Conservation (phyloP, 2,113 vertebrate genomes). For the Panthera leo region DNA sequence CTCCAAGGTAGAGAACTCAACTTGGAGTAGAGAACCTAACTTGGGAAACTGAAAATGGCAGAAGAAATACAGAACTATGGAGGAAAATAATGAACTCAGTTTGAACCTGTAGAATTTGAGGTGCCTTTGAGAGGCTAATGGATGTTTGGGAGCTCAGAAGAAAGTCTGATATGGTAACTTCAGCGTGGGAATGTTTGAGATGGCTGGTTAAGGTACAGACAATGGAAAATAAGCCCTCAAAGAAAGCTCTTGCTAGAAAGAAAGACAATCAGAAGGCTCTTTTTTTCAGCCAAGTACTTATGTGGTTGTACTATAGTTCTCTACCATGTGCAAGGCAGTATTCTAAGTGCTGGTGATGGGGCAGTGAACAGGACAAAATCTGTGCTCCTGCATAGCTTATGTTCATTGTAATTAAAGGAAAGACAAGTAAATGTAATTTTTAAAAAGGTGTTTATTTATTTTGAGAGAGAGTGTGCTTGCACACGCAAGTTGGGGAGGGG, state of each 20-base stretch:
- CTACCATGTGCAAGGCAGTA: neutral
- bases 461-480: too few relatives aligned
- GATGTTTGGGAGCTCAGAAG: neutral
- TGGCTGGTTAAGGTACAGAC: neutral
- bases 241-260: neutral
- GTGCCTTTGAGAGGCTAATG: neutral
- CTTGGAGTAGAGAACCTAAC: neutral
- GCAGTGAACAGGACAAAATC: neutral
- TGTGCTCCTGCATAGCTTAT: neutral
- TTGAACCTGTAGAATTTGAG: neutral
- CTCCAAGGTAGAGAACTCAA: neutral
- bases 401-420: neutral
- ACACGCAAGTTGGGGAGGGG: too few relatives aligned
- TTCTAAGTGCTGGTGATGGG: neutral
- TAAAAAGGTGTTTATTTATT: too few relatives aligned
- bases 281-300: neutral
- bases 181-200: neutral
- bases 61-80: neutral
- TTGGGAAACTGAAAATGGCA: neutral
- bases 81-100: neutral
- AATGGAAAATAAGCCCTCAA: neutral
- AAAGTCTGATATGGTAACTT: neutral
- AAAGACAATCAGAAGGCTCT: neutral
- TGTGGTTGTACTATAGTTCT: neutral
- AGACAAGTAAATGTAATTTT: neutral